phyloP scores from a whole-genome alignment of 2,113 vertebrate genomes.

The Apeltes quadracus region DNA sequence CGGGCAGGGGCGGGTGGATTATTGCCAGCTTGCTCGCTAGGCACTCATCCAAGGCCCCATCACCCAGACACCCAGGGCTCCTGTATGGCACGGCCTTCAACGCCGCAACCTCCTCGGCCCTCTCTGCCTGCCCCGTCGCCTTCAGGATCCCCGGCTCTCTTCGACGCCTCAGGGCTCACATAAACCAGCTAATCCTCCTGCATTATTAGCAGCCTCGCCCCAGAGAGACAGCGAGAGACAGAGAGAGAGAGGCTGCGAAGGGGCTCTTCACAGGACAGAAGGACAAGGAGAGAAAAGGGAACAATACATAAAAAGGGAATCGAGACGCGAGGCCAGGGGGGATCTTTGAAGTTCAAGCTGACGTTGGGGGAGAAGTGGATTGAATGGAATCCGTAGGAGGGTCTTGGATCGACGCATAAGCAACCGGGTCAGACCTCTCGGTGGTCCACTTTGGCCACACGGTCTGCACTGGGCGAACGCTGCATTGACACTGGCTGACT shows the following conservation, averaged over 20 bases:
- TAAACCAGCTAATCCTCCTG: slow-evolving; percentile 77
- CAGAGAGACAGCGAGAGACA: slow-evolving; percentile 46
- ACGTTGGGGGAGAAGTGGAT: slow-evolving; percentile 23
- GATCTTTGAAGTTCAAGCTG: slow-evolving; percentile 51
- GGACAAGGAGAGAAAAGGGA: slow-evolving; percentile 41
- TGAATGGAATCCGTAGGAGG: slow-evolving; percentile 23
- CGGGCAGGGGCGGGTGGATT: slow-evolving; percentile 32
- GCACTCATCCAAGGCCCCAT: slow-evolving; percentile 59
- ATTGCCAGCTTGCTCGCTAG: slow-evolving; percentile 46
- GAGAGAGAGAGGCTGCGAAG: slow-evolving; percentile 48
- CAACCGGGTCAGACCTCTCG: slow-evolving; percentile 16
- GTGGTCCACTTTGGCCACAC: slow-evolving; percentile 7
- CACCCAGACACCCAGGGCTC: slow-evolving; percentile 57
- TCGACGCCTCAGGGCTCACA: slow-evolving; percentile 64
- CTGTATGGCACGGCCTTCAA: slow-evolving; percentile 49
- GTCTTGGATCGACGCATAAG: slow-evolving; percentile 26
- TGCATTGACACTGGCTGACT: slow-evolving; percentile 34
- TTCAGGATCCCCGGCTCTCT: slow-evolving; percentile 65
- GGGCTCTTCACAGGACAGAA: slow-evolving; percentile 50
- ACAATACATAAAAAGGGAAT: slow-evolving; percentile 46
- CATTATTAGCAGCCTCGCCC: slow-evolving; percentile 75
- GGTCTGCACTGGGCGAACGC: slow-evolving; percentile 3
- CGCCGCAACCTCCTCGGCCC: slow-evolving; percentile 40
- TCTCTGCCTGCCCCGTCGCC: slow-evolving; percentile 57
- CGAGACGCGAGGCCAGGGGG: slow-evolving; percentile 37